phyloP scores from a whole-genome alignment of 1,140 invertebrate species.

The Sipha flava region DNA sequence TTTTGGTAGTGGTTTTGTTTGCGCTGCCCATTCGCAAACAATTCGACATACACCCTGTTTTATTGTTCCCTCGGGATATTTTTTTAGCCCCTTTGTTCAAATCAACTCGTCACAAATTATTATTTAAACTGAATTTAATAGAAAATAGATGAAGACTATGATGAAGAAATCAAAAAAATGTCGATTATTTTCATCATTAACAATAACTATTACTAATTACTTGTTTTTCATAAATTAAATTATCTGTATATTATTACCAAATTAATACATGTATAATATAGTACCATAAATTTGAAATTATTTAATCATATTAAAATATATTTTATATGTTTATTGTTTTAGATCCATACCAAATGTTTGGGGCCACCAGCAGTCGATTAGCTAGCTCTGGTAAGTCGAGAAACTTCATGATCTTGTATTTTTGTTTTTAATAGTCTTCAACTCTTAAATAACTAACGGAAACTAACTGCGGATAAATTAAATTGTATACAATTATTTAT shows the following conservation, averaged over 20 bases:
- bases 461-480: too few relatives aligned
- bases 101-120: neutral
- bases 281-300: too few relatives aligned
- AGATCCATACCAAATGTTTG: constrained; percentile 97
- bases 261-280: neutral
- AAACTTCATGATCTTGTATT: too few relatives aligned
- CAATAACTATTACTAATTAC: too few relatives aligned
- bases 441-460: too few relatives aligned
- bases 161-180: neutral
- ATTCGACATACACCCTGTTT: neutral
- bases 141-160: neutral
- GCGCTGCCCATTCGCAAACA: neutral
- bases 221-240: too few relatives aligned
- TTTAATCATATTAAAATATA: neutral
- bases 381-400: constrained; percentile 72
- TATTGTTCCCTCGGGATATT: constrained; percentile 2
- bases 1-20: constrained; percentile 18
- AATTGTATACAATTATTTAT: too few relatives aligned
- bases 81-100: constrained; percentile 1
- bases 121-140: neutral
- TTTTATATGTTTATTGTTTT: constrained; percentile 46
- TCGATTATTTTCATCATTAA: neutral
- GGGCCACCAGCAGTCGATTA: constrained; percentile 82
- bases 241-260: neutral
- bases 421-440: too few relatives aligned